Base-by-base conservation (phyloP, 2,113 vertebrate species). In the Phrynosoma platyrhinos region DNA sequence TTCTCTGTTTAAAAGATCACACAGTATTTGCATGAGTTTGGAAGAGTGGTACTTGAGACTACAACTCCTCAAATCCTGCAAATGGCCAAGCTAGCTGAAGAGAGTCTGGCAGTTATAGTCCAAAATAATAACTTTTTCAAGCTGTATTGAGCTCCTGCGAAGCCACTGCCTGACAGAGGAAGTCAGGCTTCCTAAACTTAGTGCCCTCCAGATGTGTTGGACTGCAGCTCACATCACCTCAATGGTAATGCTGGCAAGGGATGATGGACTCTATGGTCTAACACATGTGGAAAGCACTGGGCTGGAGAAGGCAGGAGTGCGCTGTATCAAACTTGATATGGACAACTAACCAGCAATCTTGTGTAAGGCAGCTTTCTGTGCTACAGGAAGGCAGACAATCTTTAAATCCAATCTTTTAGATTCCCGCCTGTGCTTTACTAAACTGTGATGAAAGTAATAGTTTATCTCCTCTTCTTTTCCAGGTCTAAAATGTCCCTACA, bases 401-500 rank as follows among this genome's bases (percentile, higher is more conserved):
- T 53, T 83, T 20, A 53, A 18, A 68, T 32, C 10, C 3, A 64
- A 7, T 14, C 18, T 1, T 53, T 23, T 21, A 10, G 30, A 36
- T 14, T 68, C 64, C n/a, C 6, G 1, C 8, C 9, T 12, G 16
- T 32, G 30, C 8, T 82, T 27, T 72, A 13, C 58, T 83, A 75
- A 47, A 62, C 36, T 81, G 55, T 21, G 62, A 14, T 18, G 23
- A 4, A 30, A 27, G 7, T 62, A 18, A 62, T 16, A 14, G 18
- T 62, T 62, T 76, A 85, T 47, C 27, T 27, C 20, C 6, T 30
- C 9, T 85, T 78, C n/a, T 78, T 83, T 88, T 77, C 58, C 81
- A 88, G 87, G 25, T 77, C 82, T 53, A 78, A 88, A 69, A 83
- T 88, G 81, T n/a, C 64, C 30, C 74, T 74, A 1, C 10, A 36